These are phyloP conservation scores for Salminus brasiliensis DNA, from an alignment of 2,113 vertebrate species.

Conservation along the genomic window DNA sequence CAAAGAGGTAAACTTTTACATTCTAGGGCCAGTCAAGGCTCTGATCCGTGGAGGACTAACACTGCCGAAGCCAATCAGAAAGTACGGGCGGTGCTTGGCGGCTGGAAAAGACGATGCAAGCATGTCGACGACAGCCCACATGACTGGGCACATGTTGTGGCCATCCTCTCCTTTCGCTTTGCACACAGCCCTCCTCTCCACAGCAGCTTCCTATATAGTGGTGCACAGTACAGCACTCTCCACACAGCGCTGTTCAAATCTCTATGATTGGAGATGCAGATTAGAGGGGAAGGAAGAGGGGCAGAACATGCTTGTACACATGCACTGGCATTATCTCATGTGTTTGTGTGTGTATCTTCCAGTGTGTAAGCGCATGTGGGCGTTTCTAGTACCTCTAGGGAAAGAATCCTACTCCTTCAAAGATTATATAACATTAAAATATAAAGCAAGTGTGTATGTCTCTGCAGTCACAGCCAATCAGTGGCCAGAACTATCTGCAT, in stretches of 20 bases:
- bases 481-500: conserved; percentile 39
- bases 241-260: neutral
- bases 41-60: conserved; percentile 39
- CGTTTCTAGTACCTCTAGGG: conserved; percentile 43
- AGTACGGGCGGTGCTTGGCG: conserved; percentile 47
- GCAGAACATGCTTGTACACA: conserved; percentile 13
- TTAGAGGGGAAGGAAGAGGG: conserved; percentile 2
- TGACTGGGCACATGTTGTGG: conserved; percentile 66
- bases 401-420: conserved; percentile 60
- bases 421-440: conserved; percentile 62
- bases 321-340: conserved; percentile 38
- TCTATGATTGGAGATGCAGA: conserved; percentile 22
- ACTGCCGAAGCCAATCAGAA: conserved; percentile 56
- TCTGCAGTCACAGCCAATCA: conserved; percentile 56
- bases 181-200: conserved; percentile 31
- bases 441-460: conserved; percentile 32
- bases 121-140: conserved; percentile 66
- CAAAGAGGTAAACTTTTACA: conserved; percentile 35
- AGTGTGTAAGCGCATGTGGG: conserved; percentile 43
- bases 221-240: neutral
- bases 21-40: conserved; percentile 27
- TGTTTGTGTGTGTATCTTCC: conserved; percentile 30
- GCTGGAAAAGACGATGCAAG: conserved; percentile 62
- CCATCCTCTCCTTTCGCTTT: conserved; percentile 36
- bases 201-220: conserved; percentile 15